Conservation (phyloP, 2,888 invertebrate genomes). For the Dascillus cervinus region DNA sequence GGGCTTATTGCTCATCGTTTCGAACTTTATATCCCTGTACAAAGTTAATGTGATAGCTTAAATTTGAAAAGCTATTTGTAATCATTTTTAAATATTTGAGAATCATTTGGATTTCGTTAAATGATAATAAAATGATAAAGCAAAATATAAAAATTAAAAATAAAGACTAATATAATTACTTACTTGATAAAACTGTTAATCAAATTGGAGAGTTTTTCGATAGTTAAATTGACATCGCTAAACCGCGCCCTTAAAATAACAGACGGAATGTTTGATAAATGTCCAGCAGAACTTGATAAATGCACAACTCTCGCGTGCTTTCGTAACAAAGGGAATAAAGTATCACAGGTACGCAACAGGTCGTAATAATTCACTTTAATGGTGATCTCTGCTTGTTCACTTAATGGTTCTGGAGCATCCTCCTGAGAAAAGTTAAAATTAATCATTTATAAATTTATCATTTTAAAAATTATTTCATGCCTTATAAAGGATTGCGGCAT, state of each 20-base stretch:
- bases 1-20: too few relatives aligned
- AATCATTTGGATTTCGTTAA: neutral
- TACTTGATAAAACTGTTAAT: slow-evolving; percentile 63
- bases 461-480: slow-evolving; percentile 20
- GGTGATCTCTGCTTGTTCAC: slow-evolving; percentile 63
- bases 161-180: too few relatives aligned
- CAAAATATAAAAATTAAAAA: too few relatives aligned
- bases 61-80: neutral
- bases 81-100: neutral
- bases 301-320: neutral
- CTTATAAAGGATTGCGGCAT: slow-evolving; percentile 67
- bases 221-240: slow-evolving; percentile 48
- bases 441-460: too few relatives aligned
- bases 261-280: slow-evolving; percentile 47
- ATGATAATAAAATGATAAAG: too few relatives aligned
- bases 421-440: slow-evolving; percentile 25
- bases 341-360: slow-evolving; percentile 55
- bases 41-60: too few relatives aligned
- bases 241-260: slow-evolving; percentile 49
- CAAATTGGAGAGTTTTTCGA: slow-evolving; percentile 51
- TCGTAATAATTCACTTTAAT: slow-evolving; percentile 62
- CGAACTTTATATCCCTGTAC: too few relatives aligned
- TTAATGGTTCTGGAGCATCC: slow-evolving; percentile 52
- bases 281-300: neutral
- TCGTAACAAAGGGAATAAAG: slow-evolving; percentile 45